Conservation (phyloP, 1,140 invertebrate species). For the Lepidurus couesii region DNA sequence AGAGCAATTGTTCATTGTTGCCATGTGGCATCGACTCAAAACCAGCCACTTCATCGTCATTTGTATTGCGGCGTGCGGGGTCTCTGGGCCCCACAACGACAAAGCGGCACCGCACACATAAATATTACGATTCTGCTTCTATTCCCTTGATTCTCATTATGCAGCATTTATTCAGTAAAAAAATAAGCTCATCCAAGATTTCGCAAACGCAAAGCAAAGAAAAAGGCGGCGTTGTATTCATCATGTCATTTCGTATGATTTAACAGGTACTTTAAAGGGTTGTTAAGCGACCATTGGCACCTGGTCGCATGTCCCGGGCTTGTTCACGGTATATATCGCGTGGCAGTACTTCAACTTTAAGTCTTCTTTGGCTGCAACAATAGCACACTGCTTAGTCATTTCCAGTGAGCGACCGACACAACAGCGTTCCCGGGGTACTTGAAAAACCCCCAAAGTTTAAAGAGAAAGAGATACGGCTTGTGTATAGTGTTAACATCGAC, state of each 20-base stretch:
- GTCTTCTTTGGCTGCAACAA: too few species aligned
- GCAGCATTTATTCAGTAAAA: too few species aligned
- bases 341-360: too few species aligned
- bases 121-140: background rate
- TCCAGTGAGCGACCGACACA: background rate
- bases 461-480: background rate
- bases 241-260: too few species aligned
- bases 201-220: too few species aligned
- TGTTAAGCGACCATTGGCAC: too few species aligned
- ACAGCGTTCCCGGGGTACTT: background rate
- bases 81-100: background rate
- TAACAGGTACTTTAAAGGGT: too few species aligned
- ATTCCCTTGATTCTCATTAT: background rate
- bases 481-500: background rate
- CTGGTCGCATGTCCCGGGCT: too few species aligned
- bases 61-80: background rate
- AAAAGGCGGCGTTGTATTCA: too few species aligned
- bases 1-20: background rate
- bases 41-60: constrained; percentile 10
- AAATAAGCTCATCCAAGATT: too few species aligned
- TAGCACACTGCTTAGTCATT: too few species aligned
- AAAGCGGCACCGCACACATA: background rate
- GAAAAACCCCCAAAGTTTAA: background rate
- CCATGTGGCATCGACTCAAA: background rate
- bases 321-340: too few species aligned